phyloP scores from a whole-genome alignment of 2,113 vertebrate genomes.

The Nettapus auritus region DNA sequence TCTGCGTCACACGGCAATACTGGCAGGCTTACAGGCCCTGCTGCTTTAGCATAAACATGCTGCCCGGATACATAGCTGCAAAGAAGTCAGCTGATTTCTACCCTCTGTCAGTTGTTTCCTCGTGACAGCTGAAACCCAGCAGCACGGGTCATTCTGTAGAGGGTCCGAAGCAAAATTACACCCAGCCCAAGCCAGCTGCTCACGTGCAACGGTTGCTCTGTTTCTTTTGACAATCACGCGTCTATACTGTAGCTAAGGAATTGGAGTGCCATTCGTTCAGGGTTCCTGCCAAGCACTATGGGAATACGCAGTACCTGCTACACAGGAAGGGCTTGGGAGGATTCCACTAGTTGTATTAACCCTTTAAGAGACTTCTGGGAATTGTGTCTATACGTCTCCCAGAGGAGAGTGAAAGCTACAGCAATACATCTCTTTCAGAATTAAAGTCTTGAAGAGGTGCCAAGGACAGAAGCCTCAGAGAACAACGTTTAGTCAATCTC shows the following conservation, averaged over 20 bases:
- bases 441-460: neutral
- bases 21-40: neutral
- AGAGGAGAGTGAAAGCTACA: neutral
- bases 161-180: neutral
- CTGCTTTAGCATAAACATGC: neutral
- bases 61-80: neutral
- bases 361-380: neutral
- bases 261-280: neutral
- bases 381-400: neutral
- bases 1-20: neutral
- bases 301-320: neutral
- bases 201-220: rapidly evolving
- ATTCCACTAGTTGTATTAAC: neutral
- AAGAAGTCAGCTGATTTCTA: neutral
- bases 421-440: neutral
- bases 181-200: neutral
- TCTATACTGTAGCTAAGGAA: neutral
- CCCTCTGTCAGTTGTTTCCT: neutral
- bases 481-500: neutral
- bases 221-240: neutral
- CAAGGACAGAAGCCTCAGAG: neutral
- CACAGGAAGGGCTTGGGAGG: neutral
- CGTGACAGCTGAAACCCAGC: neutral
- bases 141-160: neutral
- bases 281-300: neutral